Conservation (phyloP, 2,113 vertebrate species). For the Paramormyrops kingsleyae region DNA sequence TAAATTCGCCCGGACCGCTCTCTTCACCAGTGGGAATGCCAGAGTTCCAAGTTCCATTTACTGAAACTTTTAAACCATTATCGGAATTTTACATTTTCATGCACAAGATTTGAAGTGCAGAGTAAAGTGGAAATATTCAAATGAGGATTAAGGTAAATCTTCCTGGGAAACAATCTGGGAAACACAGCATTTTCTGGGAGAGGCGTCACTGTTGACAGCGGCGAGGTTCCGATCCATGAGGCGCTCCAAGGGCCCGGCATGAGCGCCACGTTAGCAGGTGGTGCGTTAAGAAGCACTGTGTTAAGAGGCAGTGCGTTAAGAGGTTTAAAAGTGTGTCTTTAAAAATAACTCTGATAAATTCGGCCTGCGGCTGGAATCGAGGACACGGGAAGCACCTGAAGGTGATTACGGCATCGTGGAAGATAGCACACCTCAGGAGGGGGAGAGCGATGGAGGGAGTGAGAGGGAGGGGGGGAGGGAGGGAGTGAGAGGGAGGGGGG, state of each 20-base stretch:
- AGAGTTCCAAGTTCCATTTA: background rate
- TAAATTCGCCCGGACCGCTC: background rate
- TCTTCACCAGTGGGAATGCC: background rate
- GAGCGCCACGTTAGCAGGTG: background rate
- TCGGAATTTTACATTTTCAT: background rate
- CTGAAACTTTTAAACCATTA: background rate
- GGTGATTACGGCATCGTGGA: constrained; percentile 27
- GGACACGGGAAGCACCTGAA: constrained; percentile 19
- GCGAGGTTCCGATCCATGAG: background rate
- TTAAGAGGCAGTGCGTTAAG: background rate
- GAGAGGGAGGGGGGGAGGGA: background rate
- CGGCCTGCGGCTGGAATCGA: background rate
- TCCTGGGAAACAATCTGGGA: background rate
- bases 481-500: background rate
- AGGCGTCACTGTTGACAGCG: background rate
- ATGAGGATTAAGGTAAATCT: constrained; percentile 1
- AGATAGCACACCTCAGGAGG: constrained; percentile 32
- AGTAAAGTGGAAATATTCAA: constrained; percentile 1
- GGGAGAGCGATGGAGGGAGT: background rate
- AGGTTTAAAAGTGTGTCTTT: background rate
- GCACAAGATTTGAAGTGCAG: background rate
- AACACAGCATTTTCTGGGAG: background rate
- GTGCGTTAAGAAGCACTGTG: background rate
- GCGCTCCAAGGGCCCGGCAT: background rate
- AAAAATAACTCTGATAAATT: constrained; percentile 3